Evolutionary conservation across 2,113 vertebrate species (phyloP), one percentile per base, ranked within the genome.

Genomic region (Reinhardtius hippoglossoides): DNA sequence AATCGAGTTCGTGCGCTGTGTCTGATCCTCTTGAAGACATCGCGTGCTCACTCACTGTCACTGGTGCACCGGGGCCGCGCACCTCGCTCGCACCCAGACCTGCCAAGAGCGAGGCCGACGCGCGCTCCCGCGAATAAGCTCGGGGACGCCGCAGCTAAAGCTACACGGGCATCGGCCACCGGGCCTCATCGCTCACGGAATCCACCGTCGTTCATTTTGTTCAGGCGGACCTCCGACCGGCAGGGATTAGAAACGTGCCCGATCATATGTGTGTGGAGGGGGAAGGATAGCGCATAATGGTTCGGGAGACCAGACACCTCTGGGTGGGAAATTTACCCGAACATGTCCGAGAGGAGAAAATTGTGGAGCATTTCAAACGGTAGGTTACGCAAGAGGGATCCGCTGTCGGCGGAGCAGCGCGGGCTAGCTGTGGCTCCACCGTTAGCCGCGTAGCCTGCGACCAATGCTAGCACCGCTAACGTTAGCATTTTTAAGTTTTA

Each of bases 321-420:
- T 99, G 97, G 97, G 97, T 99, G 96, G 97, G 97, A 92, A 99
- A 98, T 95, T 95, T 99, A 94, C 97, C 97, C 94, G 97, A 99
- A 96, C 98, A 98, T 83, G 97, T 99, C 84, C 96, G 97, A 89
- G 97, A 99, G 86, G 97, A 99, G 92, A 99, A 99, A 88, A 99
- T 99, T 86, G 97, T 99, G 93, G 97, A 99, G 88, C 97, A 99
- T 96, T 99, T 99, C 94, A 99, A 98, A 95, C 95, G 97, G 97
- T 99, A 94, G 94, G 97, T 96, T 93, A 87, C 80, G 90, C 87
- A 88, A 92, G 88, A 90, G 59, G 74, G 66, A 31, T 37, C 62
- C 48, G 56, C n/a, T 67, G 44, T 81, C 80, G 66, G 76, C 58
- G 74, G 66, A 78, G 84, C 83, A 78, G 82, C 93, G 85, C 91